Evolutionary conservation across 53 echinoderm and acorn worm species (phyloP).

Genomic region (Holothuria scabra): DNA sequence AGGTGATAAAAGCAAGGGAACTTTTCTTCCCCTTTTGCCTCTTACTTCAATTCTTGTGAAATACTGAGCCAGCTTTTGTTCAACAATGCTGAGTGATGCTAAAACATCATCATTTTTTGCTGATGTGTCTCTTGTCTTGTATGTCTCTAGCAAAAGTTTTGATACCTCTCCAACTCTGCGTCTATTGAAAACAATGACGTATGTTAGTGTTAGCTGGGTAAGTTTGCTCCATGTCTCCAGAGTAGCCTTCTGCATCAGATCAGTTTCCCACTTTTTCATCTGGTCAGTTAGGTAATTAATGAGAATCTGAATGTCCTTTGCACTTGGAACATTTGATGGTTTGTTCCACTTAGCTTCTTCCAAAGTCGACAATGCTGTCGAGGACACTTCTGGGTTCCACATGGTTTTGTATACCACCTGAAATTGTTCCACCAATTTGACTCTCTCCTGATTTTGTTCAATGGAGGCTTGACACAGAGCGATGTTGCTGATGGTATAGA

Average conservation of each 20-base stretch:
- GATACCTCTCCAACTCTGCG: conserved; percentile 27
- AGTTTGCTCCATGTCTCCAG: conserved; percentile 8
- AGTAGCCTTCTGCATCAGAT: conserved; percentile 3
- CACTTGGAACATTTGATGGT: neutral
- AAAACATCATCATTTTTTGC: conserved; percentile 4
- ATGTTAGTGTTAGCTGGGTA: neutral
- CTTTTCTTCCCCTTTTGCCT: conserved; percentile 28
- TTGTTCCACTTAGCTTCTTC: conserved; percentile 26
- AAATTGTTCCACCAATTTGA: neutral
- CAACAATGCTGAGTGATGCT: neutral
- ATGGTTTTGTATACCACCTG: neutral
- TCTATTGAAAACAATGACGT: conserved; percentile 1
- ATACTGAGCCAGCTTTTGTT: neutral
- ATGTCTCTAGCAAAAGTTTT: neutral
- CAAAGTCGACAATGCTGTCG: conserved; percentile 5
- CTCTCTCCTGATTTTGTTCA: neutral
- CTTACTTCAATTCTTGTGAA: neutral
- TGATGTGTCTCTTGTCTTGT: neutral
- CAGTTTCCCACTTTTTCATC: neutral
- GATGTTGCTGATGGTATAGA: neutral
- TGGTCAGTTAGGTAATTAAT: conserved; percentile 3
- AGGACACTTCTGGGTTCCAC: neutral
- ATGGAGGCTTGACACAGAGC: neutral
- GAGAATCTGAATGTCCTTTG: conserved; percentile 25
- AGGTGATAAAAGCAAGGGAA: conserved; percentile 24